Evolutionary conservation across 2,797 vertebrate genomes (phyloP), one percentile per base, ranked within the genome.

Genomic region (Catamblyrhynchus diadema): DNA sequence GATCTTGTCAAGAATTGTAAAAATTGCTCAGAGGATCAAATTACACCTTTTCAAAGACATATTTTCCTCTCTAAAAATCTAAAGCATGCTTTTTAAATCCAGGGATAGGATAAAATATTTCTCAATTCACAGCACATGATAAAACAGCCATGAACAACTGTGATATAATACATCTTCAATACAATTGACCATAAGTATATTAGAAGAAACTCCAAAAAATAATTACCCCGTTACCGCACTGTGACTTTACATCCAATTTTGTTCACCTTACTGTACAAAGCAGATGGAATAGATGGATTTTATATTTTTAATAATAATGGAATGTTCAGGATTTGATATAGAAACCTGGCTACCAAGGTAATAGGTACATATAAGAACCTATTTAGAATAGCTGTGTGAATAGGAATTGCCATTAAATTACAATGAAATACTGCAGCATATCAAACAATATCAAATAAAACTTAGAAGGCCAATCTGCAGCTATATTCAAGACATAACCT

Each of bases 381-480:
- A 64, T 90, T 96, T 92, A 91, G 81, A 77, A 84, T 77, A 81
- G 77, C 77, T 86, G 4, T 73, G 33, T 79, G 93, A 94, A 73
- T 77, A 37, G 42, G 45, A 94, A 96, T 90, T 79, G 53, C 80
- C 33, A 17, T 85, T 94, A 95, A 96, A 95, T 79, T 80, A 39
- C 62, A 73, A 48, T 39, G 59, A 93, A 88, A 93, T 91, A 67
- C 57, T 44, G 23, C n/a, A 86, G 74, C 73, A 64, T 74, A 93
- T 94, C 66, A 94, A 93, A 71, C 71, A 95, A 73, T 84, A 84
- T 88, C 8, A 91, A 91, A 94, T 88, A 75, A 93, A 96, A 94
- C 47, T 61, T 67, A 41, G 64, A 91, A 86, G 62, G 32, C 50
- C n/a, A 41, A 44, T 74, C 77, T 78, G 23, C 33, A 60, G 51